Evolutionary conservation across 2,888 invertebrate species (phyloP), one percentile per base, ranked within the genome.

Genomic region (Diarsia mendica): DNA sequence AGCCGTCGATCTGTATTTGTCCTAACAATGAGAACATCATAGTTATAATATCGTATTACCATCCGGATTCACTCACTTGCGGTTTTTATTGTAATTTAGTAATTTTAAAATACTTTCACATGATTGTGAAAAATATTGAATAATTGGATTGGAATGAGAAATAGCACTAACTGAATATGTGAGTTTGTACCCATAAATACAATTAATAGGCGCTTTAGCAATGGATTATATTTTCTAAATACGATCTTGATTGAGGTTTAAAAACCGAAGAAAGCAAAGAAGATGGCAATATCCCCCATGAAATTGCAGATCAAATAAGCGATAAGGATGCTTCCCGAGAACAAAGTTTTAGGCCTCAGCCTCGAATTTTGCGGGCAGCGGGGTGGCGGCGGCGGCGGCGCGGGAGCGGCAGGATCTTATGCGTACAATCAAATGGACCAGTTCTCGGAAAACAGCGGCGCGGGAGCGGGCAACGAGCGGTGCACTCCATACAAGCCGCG

Each of bases 31-130:
- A 88, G 77, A 86, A 89, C 88, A 90, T 80, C 86, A 86, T 93
- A 88, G 88, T 93, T 93, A 93, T 90, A 91, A 85, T 94, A 95
- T 95, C 89, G 69, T 53, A 84, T 95, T 95, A 94, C 95, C 90
- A 93, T 95, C 94, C 95, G 95, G 93, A 83, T 78, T 67, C 23
- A 15, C 85, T 82, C 79, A 58, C 71, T 75, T 85, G 72, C 71
- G 53, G 71, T 85, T 82, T 82, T 73, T 66, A 73, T 63, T 44
- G 23, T 68, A 10, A 60, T 65, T 13, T 60, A 51, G 58, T 60
- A 77, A 55, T 67, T 60, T 61, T 66, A 0, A 67, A 67, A 80
- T 72, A 80, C 23, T 67, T 74, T 69, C 48, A 60, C 13, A 23
- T 28, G 9, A 63, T 75, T 72, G 10, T 60, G 55, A 53, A 72